A percentile compares a stretch with the other conserved stretches of the same genome.
These are phyloP conservation scores for Calypte anna DNA, from an alignment of 2,113 vertebrate species.

Conservation along the genomic window DNA sequence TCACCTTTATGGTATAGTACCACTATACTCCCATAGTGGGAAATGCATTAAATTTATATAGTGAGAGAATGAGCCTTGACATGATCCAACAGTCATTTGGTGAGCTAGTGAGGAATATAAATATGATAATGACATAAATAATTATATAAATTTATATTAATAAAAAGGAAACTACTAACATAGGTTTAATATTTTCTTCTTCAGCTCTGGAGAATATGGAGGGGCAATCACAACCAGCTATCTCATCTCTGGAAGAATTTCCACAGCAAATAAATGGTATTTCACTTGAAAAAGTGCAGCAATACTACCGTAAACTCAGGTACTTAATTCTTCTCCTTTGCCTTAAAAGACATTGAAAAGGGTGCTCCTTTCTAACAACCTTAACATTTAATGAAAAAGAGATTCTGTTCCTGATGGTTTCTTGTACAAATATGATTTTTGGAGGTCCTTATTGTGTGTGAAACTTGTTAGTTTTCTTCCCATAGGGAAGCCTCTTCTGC, in stretches of 20 bases:
- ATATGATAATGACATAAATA: neutral
- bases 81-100: neutral
- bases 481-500: neutral
- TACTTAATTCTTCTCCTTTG: constrained; percentile 45
- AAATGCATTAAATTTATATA: neutral
- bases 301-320: constrained; percentile 97
- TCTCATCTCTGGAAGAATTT: constrained; percentile 83
- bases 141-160: neutral
- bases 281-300: constrained; percentile 94
- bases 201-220: constrained; percentile 89
- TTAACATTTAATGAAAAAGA: neutral
- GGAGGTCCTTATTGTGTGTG: neutral
- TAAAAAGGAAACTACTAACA: neutral
- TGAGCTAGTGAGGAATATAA: neutral
- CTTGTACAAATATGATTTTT: neutral
- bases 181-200: neutral
- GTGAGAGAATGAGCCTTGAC: neutral
- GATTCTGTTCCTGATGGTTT: neutral
- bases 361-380: neutral
- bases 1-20: neutral
- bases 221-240: constrained; percentile 78
- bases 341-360: neutral
- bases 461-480: neutral
- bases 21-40: neutral
- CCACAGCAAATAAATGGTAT: constrained; percentile 90